Evolutionary conservation across 2,797 vertebrate genomes (phyloP).

Genomic region (Periparus ater): DNA sequence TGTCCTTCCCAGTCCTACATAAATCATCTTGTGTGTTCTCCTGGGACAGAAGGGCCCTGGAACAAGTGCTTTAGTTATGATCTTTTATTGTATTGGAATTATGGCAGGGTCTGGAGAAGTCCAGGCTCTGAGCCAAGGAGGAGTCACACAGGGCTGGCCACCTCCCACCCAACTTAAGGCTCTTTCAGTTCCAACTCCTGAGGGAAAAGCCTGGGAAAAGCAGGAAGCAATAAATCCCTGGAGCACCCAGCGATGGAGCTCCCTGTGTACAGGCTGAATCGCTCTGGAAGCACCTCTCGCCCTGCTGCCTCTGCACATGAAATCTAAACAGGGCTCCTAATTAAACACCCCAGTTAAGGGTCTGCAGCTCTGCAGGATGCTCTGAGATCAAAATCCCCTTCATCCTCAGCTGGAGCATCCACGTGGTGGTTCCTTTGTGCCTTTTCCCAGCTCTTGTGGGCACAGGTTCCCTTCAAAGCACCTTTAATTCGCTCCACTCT

Average conservation of each 20-base stretch:
- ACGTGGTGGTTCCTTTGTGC: neutral
- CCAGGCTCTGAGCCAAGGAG: neutral
- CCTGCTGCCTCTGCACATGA: neutral
- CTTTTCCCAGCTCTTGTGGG: neutral
- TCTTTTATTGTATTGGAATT: constrained; percentile 1
- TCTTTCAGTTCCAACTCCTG: neutral
- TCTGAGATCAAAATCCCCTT: neutral
- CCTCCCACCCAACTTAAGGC: neutral
- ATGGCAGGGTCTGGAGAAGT: neutral
- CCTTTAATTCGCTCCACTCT: neutral
- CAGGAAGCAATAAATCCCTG: neutral
- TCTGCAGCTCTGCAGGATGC: neutral
- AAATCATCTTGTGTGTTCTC: neutral
- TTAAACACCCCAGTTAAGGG: neutral
- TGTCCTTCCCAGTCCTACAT: constrained; percentile 5
- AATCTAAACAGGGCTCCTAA: neutral
- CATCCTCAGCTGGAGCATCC: neutral
- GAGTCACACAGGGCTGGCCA: neutral
- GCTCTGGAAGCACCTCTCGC: neutral
- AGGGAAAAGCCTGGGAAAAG: neutral
- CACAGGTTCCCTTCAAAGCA: neutral
- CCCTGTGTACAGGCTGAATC: too few species aligned
- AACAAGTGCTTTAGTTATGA: neutral
- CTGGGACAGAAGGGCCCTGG: neutral
- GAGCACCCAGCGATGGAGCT: neutral